Percentiles rank a stretch among this genome's conserved stretches.
phyloP scores from a whole-genome alignment of 2,888 invertebrate species.

The Scaptomyza flava region DNA sequence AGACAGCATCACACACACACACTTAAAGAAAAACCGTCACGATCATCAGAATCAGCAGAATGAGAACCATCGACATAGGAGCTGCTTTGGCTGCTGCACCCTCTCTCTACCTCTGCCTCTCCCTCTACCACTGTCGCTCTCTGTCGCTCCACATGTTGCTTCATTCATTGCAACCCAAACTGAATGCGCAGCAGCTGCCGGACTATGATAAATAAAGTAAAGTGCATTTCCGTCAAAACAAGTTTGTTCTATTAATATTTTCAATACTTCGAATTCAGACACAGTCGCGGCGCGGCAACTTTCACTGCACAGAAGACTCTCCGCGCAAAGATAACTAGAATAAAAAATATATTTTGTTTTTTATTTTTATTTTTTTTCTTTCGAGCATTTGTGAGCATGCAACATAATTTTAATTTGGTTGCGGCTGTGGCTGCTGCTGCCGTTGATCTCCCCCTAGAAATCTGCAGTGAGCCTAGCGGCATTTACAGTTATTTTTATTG shows the following conservation, averaged over 20 bases:
- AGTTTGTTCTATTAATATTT: conserved; percentile 80
- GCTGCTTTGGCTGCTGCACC: not conserved
- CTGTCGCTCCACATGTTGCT: conserved; percentile 76
- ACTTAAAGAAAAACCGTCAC: conserved; percentile 10
- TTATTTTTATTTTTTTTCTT: not conserved
- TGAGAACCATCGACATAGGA: conserved; percentile 56
- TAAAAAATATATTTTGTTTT: conserved; percentile 26
- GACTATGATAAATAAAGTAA: conserved; percentile 79
- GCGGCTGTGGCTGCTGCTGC: conserved; percentile 30
- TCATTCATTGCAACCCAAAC: conserved; percentile 76
- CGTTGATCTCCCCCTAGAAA: conserved; percentile 75
- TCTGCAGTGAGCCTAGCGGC: conserved; percentile 55
- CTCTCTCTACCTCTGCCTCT: not conserved
- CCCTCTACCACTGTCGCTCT: not conserved
- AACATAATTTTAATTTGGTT: conserved; percentile 75
- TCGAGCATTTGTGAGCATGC: conserved; percentile 26
- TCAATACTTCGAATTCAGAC: conserved; percentile 81
- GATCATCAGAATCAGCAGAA: conserved; percentile 56
- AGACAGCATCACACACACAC: conserved; percentile 7
- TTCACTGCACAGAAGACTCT: conserved; percentile 62
- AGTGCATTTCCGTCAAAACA: conserved; percentile 80
- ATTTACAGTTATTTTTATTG: conserved; percentile 81
- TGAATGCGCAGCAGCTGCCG: conserved; percentile 56
- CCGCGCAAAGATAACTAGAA: conserved; percentile 76
- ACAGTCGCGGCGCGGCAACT: conserved; percentile 55